Evolutionary conservation across 1,140 invertebrate species (phyloP), one percentile per base, ranked within the genome.

Genomic region (Ips nitidus): DNA sequence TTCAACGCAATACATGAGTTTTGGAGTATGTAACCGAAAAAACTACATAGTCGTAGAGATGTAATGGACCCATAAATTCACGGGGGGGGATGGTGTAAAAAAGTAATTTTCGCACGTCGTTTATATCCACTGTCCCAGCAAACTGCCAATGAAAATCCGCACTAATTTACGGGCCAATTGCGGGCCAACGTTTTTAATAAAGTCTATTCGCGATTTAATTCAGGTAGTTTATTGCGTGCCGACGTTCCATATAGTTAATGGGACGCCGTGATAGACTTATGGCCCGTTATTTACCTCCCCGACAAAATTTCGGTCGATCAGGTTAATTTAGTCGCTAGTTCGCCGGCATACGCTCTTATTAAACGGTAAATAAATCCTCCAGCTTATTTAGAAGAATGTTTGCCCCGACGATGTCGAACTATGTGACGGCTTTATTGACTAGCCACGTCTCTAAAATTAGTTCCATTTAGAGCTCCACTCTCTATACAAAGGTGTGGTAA

Each of bases 251-350:
- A 52, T 52, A 60, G 64, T 70, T 68, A 70, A 71, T 64, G 50
- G 71, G 53, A 50, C 45, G 64, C 57, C 68, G 60, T 71, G 70
- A 73, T 73, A 73, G 72, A 73, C 72, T 73, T 73, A 73, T 71
- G 70, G 72, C 64, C 72, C 69, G 64, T 73, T 71, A 73, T 73
- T 71, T 71, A 71, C 64, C 62, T 47, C 64, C 63, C 71, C 61
- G 41, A 43, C 45, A 73, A 67, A 72, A 72, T 70, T 72, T 71
- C 67, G 47, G 68, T 53, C 71, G 64, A 71, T 22, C 71, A 68
- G 68, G 68, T 73, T 73, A 70, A 73, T 73, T 73, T 70, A 65
- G 61, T 69, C 68, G 43, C 69, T 64, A 71, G 64, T 71, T 73
- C 64, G 56, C 55, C 62, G 59, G 62, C 60, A 60, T 40, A 38